These are phyloP conservation scores for Tribolium freemani DNA, from an alignment of 2,888 invertebrate genomes.

Conservation along the genomic window DNA sequence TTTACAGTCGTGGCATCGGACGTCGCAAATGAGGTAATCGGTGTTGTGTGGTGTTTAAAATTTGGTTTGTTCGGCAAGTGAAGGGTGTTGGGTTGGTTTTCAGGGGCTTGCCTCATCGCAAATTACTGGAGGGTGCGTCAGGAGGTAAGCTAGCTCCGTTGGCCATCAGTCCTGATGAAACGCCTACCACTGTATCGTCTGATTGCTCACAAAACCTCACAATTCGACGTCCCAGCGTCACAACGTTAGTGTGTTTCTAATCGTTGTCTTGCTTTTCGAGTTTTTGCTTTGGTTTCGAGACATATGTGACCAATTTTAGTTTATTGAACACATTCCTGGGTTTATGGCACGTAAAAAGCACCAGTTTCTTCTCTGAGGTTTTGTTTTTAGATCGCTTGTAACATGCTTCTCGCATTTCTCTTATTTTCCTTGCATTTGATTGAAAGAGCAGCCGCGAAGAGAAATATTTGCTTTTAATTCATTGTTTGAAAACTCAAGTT, in stretches of 20 bases:
- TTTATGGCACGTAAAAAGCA: constrained; percentile 31
- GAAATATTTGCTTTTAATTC: background rate
- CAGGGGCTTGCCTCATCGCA: constrained; percentile 72
- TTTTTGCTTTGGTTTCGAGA: constrained; percentile 24
- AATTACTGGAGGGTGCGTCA: constrained; percentile 65
- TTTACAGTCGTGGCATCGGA: constrained; percentile 65
- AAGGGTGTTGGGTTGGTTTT: constrained; percentile 59
- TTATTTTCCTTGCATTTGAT: constrained; percentile 24
- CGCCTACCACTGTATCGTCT: constrained; percentile 61
- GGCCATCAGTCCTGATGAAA: constrained; percentile 72
- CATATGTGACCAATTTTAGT: constrained; percentile 19
- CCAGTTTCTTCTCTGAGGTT: constrained; percentile 11
- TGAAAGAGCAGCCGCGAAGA: background rate
- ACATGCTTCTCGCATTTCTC: constrained; percentile 14
- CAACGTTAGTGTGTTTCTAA: constrained; percentile 69
- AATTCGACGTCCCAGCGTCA: constrained; percentile 71
- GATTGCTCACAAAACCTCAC: constrained; percentile 58
- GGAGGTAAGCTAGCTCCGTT: constrained; percentile 72
- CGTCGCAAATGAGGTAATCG: constrained; percentile 61
- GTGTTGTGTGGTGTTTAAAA: background rate
- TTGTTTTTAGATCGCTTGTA: constrained; percentile 13
- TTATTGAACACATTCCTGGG: constrained; percentile 21
- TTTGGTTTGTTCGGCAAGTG: constrained; percentile 13
- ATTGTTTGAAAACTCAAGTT: background rate
- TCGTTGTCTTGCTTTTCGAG: constrained; percentile 24